Evolutionary conservation across 2,113 vertebrate species (phyloP).

Genomic region (Pitta sordida): DNA sequence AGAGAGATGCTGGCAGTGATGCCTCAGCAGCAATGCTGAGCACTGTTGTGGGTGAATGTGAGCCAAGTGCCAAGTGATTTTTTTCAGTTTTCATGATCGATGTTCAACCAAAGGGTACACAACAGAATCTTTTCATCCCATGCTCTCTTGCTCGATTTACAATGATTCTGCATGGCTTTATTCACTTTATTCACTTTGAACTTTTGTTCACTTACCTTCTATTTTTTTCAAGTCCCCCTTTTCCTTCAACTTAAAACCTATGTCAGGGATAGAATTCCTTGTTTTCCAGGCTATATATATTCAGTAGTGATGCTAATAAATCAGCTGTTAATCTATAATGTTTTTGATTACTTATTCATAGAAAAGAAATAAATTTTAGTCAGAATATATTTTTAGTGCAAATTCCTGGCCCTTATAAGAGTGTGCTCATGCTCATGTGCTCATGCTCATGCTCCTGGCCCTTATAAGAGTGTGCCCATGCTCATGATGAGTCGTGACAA

Average conservation of each 20-base stretch:
- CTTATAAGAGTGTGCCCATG: rapidly evolving
- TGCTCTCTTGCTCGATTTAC: neutral
- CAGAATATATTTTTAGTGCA: neutral
- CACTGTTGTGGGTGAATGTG: neutral
- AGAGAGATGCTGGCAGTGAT: neutral
- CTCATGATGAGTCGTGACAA: rapidly evolving
- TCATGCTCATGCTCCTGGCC: neutral
- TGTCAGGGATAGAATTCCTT: neutral
- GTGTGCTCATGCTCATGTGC: no score
- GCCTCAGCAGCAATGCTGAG: neutral
- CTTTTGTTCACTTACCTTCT: neutral
- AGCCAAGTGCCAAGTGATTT: neutral
- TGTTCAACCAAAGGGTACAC: no score
- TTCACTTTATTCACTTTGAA: no score
- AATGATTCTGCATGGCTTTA: neutral
- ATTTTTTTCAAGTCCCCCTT: rapidly evolving
- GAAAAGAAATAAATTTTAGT: neutral
- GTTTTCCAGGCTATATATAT: neutral
- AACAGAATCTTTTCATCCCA: neutral
- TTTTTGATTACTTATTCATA: neutral
- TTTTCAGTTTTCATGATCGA: neutral
- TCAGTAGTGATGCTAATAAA: neutral
- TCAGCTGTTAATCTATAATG: neutral
- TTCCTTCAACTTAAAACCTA: neutral
- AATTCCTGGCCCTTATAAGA: neutral